These are phyloP conservation scores for Metacarcinus magister DNA, from an alignment of 2,888 invertebrate species.

Conservation along the genomic window DNA sequence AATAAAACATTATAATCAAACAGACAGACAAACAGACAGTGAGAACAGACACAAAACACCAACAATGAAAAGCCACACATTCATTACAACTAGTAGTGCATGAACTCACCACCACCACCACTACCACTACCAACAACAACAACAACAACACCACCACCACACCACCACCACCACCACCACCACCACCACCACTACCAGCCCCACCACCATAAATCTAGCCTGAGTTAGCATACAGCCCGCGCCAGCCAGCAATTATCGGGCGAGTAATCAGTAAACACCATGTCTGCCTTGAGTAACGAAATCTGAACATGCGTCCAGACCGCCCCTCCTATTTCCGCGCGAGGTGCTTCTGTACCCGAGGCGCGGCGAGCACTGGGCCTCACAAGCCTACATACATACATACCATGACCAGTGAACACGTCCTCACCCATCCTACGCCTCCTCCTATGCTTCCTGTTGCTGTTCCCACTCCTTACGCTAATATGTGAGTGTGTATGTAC, in stretches of 20 bases:
- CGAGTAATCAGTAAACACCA: conserved; percentile 61
- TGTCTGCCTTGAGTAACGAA: conserved; percentile 63
- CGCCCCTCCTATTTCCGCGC: conserved; percentile 47
- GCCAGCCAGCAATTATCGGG: conserved; percentile 58
- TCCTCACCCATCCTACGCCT: not conserved
- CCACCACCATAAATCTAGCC: conserved; percentile 47
- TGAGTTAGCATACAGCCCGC: conserved; percentile 49
- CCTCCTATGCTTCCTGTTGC: not conserved
- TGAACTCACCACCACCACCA: not conserved
- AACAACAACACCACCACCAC: too few species aligned
- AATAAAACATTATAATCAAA: not conserved
- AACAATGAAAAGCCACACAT: not conserved
- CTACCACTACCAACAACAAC: not conserved
- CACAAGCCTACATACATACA: not conserved
- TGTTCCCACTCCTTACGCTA: not conserved
- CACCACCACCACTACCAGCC: not conserved
- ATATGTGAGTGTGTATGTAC: not conserved
- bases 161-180: conserved; percentile 31
- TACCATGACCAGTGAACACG: not conserved
- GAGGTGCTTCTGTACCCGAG: conserved; percentile 2
- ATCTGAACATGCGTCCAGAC: conserved; percentile 3
- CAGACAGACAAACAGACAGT: not conserved
- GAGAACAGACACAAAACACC: not conserved
- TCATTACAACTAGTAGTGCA: not conserved
- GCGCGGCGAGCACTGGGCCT: not conserved